Conservation (phyloP, 64 coral and sea anemone genomes). For the Pocillopora damicornis region DNA sequence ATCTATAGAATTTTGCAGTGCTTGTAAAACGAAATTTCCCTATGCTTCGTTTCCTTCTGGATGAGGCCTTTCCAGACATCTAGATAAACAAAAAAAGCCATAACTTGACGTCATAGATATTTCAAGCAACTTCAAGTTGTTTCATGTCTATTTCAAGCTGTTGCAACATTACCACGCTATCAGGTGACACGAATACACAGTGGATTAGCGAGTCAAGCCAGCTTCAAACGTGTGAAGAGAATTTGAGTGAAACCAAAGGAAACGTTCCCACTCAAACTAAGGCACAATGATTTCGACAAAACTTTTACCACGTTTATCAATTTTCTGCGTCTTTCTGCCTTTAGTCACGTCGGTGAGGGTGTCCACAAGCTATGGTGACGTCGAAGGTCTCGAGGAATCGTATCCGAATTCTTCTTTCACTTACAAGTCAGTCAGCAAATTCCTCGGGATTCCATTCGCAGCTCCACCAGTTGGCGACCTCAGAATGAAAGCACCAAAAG, state of each 20-base stretch:
- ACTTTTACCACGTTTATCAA: neutral
- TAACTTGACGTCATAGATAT: no score
- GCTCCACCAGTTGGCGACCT: conserved; percentile 47
- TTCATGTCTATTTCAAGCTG: no score
- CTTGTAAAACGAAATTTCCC: no score
- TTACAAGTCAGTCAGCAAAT: conserved; percentile 33
- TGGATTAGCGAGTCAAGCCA: neutral
- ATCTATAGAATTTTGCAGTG: no score
- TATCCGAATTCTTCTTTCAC: neutral
- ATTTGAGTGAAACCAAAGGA: neutral
- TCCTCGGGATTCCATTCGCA: conserved; percentile 48
- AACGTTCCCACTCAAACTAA: neutral
- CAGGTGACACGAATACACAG: no score
- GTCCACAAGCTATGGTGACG: conserved; percentile 20
- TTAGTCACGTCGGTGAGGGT: neutral
- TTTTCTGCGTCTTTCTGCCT: neutral
- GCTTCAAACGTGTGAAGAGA: no score
- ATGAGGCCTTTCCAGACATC: no score
- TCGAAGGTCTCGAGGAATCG: neutral
- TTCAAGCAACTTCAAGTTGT: no score
- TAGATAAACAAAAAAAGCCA: no score
- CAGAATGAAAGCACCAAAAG: conserved; percentile 15
- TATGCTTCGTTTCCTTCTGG: no score
- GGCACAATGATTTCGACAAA: neutral
- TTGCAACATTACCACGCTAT: no score